Conservation (phyloP, 2,113 vertebrate genomes). For the Phalacrocorax aristotelis region DNA sequence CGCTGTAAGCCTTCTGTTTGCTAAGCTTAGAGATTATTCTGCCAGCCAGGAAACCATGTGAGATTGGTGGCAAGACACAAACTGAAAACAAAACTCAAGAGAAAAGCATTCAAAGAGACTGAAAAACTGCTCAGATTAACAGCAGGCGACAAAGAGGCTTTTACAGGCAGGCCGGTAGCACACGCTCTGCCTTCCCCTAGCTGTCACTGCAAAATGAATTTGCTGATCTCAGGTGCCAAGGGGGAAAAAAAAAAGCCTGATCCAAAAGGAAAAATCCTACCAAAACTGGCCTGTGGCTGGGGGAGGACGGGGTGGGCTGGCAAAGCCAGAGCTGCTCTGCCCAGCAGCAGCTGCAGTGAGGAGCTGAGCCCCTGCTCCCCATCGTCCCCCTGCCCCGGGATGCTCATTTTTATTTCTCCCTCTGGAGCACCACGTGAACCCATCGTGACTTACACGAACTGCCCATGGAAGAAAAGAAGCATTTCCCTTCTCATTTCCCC, state of each 20-base stretch:
- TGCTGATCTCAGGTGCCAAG: neutral
- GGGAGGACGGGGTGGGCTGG: neutral
- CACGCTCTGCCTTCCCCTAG: neutral
- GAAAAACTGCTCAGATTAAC: neutral
- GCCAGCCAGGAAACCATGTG: slow-evolving; percentile 32
- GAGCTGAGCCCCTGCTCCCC: neutral
- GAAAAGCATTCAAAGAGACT: neutral
- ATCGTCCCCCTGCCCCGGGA: neutral
- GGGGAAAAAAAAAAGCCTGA: neutral
- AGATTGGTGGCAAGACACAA: neutral
- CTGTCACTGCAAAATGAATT: neutral
- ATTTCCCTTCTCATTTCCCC: neutral
- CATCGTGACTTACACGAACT: neutral
- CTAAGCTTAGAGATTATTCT: neutral
- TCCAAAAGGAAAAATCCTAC: neutral
- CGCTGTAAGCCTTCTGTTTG: neutral
- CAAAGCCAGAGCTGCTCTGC: neutral
- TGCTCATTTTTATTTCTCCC: neutral
- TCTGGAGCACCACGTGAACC: neutral
- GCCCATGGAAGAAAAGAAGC: neutral
- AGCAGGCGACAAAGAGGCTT: neutral
- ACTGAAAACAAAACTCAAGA: slow-evolving; percentile 10
- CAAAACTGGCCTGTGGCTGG: neutral
- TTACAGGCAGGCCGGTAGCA: neutral
- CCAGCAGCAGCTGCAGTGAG: accelerated